Evolutionary conservation across 2,888 invertebrate species (phyloP), one percentile per base, ranked within the genome.

Genomic region (Isoperla grammatica): DNA sequence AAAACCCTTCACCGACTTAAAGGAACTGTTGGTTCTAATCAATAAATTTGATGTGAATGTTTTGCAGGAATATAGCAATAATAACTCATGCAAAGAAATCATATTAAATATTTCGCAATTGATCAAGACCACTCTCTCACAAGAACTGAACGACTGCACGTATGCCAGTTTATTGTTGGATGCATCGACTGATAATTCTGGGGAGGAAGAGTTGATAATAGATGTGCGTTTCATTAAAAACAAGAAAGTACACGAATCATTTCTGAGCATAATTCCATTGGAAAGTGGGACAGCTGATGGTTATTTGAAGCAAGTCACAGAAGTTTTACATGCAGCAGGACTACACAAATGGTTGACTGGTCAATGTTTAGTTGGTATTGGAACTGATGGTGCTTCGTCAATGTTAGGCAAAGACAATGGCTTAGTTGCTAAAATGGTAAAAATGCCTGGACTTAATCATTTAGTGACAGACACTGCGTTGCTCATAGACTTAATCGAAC

Each of bases 31-130:
- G 19, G 49, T 22, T 20, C 49, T 20, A 29, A 13, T 50, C 35
- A 35, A 50, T 50, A 50, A 50, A 50, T 35, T 50, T 50, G 35
- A 20, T 50, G 50, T 50, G 50, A 35, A 50, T 29, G 50, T 50
- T 11, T 15, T 50, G 50, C 29, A 20, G 35, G 50, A 20, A 50
- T 2, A 50, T 50, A 22, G 13, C 50, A 50, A 22, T 22, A 50
- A 50, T 50, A 50, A 50, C 23, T 35, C 23, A 2, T 50, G 50
- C 35, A 50, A 20, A 35, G 20, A 50, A 35, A 29, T 50, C 35
- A 22, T 50, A 20, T n/a, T 29, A 29, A 1, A 1, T 1, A 39
- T 39, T 50, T 3, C 50, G 35, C 19, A 22, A 50, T 20, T 23
- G 23, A 35, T 50, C 29, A 50, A 50, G 22, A 35, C 15, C 45